These are phyloP conservation scores for Tipula unca DNA, from an alignment of 2,888 invertebrate species.

Conservation along the genomic window DNA sequence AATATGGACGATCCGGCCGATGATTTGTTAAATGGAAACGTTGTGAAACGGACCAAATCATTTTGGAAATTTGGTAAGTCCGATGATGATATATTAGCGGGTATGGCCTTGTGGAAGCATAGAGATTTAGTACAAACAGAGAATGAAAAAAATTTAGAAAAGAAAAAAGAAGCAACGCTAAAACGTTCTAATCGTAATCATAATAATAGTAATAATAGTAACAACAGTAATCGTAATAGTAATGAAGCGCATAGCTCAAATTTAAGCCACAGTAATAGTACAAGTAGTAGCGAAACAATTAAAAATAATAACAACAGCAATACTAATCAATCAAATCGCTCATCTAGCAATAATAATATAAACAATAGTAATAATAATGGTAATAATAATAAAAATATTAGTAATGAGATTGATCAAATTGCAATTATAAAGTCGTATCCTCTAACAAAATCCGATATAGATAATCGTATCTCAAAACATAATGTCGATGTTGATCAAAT, in stretches of 20 bases:
- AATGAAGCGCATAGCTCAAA: background rate
- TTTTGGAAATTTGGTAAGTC: slow-evolving; percentile 77
- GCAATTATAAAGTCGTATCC: slow-evolving; percentile 21
- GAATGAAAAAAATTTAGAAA: slow-evolving; percentile 40
- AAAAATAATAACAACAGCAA: slow-evolving; percentile 21
- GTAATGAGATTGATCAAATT: background rate
- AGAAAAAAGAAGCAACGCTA: slow-evolving; percentile 18
- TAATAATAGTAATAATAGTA: slow-evolving; percentile 19
- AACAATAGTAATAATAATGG: slow-evolving; percentile 15
- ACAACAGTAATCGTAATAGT: background rate
- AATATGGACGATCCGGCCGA: slow-evolving; percentile 30
- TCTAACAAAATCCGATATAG: slow-evolving; percentile 23
- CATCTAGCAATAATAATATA: background rate
- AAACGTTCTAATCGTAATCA: background rate
- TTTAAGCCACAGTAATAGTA: slow-evolving; percentile 19
- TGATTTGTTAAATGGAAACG: slow-evolving; percentile 47
- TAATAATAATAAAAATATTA: background rate
- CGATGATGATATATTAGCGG: slow-evolving; percentile 72
- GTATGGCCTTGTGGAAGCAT: slow-evolving; percentile 82
- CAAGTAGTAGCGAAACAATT: slow-evolving; percentile 24
- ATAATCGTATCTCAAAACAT: slow-evolving; percentile 19
- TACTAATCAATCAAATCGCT: background rate
- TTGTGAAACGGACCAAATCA: slow-evolving; percentile 72
- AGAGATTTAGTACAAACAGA: slow-evolving; percentile 70
- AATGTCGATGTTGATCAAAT: background rate